Conservation (phyloP, 2,113 vertebrate species). For the Gallinago paraguaiae region DNA sequence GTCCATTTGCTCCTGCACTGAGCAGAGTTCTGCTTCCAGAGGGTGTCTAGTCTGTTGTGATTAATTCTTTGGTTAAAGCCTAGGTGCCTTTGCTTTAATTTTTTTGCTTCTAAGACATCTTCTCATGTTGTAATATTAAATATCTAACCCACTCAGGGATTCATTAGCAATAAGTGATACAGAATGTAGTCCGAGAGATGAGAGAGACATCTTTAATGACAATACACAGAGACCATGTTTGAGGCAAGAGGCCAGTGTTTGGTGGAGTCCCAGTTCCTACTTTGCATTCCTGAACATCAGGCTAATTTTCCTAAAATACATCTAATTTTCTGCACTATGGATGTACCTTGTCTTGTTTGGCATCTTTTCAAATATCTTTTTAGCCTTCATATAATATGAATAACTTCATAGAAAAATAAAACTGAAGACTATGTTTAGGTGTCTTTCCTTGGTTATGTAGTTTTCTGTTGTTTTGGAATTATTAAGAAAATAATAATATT, state of each 20-base stretch:
- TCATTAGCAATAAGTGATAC: slow-evolving; percentile 33
- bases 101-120: neutral
- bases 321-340: neutral
- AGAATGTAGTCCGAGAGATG: neutral
- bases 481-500: neutral
- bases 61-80: slow-evolving; percentile 22
- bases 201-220: neutral
- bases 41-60: neutral
- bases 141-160: neutral
- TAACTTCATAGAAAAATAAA: neutral
- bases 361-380: neutral
- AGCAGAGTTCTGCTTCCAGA: neutral
- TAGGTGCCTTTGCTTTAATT: neutral
- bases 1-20: neutral
- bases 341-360: neutral
- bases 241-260: neutral
- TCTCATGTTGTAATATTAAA: slow-evolving; percentile 27
- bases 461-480: neutral
- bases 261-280: neutral
- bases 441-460: neutral
- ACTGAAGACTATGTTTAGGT: neutral
- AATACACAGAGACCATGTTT: neutral
- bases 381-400: neutral
- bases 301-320: neutral
- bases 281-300: neutral